These are phyloP conservation scores for Catonia carolina DNA, from an alignment of 2,888 invertebrate species.

Conservation along the genomic window DNA sequence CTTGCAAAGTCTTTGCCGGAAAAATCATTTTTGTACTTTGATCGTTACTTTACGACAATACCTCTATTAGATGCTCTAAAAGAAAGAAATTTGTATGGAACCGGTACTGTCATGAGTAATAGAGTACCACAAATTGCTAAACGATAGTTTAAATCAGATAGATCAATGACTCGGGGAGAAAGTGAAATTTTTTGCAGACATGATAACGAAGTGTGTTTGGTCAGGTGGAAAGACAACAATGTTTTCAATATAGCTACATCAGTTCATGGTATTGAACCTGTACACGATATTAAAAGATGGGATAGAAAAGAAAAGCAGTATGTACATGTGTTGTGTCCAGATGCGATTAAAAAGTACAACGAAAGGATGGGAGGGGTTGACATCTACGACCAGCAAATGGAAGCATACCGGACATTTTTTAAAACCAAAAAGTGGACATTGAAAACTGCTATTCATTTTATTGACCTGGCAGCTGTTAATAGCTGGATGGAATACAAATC, in stretches of 20 bases:
- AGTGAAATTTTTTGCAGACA: too few species aligned
- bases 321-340: neutral
- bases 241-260: neutral
- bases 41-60: too few species aligned
- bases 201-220: constrained; percentile 1
- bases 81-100: neutral
- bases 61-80: constrained; percentile 1
- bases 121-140: neutral
- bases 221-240: neutral
- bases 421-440: too few species aligned
- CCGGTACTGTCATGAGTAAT: neutral
- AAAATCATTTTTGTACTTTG: neutral
- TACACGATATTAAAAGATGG: too few species aligned
- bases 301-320: neutral
- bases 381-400: too few species aligned
- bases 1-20: neutral
- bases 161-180: constrained; percentile 1
- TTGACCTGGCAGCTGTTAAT: too few species aligned
- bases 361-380: too few species aligned
- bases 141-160: constrained; percentile 1
- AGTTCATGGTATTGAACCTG: too few species aligned
- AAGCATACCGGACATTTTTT: too few species aligned
- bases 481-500: too few species aligned
- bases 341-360: neutral
- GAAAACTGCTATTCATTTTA: too few species aligned